Evolutionary conservation across 2,888 invertebrate species (phyloP).

Genomic region (Drosophila nr. fundita): DNA sequence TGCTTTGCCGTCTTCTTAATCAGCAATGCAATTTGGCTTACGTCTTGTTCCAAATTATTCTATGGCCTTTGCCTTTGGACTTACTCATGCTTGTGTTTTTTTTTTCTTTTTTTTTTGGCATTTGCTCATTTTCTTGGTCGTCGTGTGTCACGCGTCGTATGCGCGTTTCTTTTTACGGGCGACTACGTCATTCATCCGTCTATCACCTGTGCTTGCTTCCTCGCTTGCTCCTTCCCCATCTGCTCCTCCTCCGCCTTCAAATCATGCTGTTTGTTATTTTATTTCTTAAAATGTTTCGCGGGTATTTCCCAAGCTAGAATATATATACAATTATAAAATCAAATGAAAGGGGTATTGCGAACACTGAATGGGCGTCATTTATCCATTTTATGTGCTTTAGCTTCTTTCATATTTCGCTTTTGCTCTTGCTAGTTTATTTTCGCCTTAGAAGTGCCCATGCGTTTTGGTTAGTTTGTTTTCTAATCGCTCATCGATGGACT

Average conservation of each 20-base stretch:
- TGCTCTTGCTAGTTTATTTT: constrained; percentile 6
- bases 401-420: constrained; percentile 37
- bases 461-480: constrained; percentile 40
- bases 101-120: constrained; percentile 12
- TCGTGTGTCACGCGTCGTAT: constrained; percentile 75
- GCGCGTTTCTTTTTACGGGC: constrained; percentile 67
- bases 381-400: constrained; percentile 22
- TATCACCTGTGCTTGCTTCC: constrained; percentile 58
- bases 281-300: constrained; percentile 57
- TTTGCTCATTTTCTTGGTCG: constrained; percentile 52
- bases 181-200: constrained; percentile 71
- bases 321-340: constrained; percentile 16
- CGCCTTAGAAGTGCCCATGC: constrained; percentile 32
- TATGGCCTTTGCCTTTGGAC: constrained; percentile 40
- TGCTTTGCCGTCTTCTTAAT: constrained; percentile 4
- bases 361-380: constrained; percentile 23
- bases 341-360: constrained; percentile 9
- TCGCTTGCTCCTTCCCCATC: neutral
- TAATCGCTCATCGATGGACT: constrained; percentile 24
- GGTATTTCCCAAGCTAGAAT: constrained; percentile 69
- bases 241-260: constrained; percentile 38
- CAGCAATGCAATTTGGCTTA: constrained; percentile 51
- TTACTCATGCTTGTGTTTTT: constrained; percentile 23
- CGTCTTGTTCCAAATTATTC: constrained; percentile 45
- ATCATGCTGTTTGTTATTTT: constrained; percentile 39